Percentiles rank a stretch among this genome's conserved stretches.
These are phyloP conservation scores for Prosopocoilus inquinatus DNA, from an alignment of 2,888 invertebrate genomes.

Conservation along the genomic window DNA sequence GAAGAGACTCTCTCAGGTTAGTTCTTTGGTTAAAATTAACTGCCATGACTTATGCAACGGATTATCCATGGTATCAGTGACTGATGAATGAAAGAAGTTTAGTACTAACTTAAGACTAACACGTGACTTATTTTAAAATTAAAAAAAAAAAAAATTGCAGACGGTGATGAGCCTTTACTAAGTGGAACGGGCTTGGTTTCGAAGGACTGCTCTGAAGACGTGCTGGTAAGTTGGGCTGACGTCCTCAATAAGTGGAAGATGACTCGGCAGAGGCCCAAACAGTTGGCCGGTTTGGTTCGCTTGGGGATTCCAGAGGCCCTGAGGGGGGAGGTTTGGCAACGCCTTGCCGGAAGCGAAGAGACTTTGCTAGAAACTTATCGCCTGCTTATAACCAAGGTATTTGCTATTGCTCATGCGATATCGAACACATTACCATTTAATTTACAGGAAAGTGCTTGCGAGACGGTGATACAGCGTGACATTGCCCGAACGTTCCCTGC, in stretches of 20 bases:
- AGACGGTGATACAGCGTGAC: constrained; percentile 93
- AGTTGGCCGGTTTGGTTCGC: constrained; percentile 74
- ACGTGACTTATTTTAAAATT: no score
- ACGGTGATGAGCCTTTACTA: constrained; percentile 92
- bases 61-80: no score
- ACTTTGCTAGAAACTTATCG: constrained; percentile 91
- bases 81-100: no score
- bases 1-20: constrained; percentile 70
- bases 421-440: neutral
- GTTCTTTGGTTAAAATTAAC: no score
- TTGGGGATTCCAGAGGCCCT: constrained; percentile 94
- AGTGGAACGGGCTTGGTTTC: constrained; percentile 97
- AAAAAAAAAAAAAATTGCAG: constrained; percentile 44
- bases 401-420: neutral
- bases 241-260: constrained; percentile 71
- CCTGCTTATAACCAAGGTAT: constrained; percentile 86
- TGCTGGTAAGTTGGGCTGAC: constrained; percentile 91
- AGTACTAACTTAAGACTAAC: no score
- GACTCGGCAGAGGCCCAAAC: constrained; percentile 75
- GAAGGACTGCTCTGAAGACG: constrained; percentile 92
- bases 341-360: constrained; percentile 84
- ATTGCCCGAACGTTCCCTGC: constrained; percentile 98
- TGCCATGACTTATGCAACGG: no score
- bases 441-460: constrained; percentile 85
- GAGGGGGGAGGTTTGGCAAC: constrained; percentile 96